phyloP scores from a whole-genome alignment of 2,888 invertebrate genomes.

The Prostheceraeus crozeri region DNA sequence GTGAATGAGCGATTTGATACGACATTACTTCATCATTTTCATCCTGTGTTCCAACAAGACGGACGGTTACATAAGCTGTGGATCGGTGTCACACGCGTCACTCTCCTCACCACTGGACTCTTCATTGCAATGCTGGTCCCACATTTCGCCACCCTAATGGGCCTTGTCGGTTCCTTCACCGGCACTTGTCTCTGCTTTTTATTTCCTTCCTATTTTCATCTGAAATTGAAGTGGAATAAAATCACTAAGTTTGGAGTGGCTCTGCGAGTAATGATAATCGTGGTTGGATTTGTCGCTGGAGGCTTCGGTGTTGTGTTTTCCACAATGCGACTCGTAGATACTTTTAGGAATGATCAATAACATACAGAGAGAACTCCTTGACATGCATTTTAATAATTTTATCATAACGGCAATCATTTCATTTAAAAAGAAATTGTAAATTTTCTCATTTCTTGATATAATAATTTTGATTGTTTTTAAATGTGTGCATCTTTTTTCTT shows the following conservation, averaged over 20 bases:
- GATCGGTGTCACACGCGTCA: slow-evolving; percentile 33
- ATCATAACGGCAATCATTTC: too few species aligned
- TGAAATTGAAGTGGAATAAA: slow-evolving; percentile 30
- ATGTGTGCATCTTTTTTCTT: too few species aligned
- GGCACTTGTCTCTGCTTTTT: slow-evolving; percentile 37
- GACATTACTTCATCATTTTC: slow-evolving; percentile 27
- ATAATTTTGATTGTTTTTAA: too few species aligned
- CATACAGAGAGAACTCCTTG: too few species aligned
- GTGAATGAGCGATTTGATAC: slow-evolving; percentile 34
- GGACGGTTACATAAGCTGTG: slow-evolving; percentile 21
- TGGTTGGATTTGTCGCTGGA: slow-evolving; percentile 3
- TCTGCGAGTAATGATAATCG: not conserved
- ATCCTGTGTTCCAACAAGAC: slow-evolving; percentile 27
- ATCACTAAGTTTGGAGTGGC: not conserved
- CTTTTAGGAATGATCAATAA: too few species aligned
- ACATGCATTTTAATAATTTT: too few species aligned
- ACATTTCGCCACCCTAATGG: slow-evolving; percentile 37
- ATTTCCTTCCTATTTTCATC: slow-evolving; percentile 34
- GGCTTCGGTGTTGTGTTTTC: not conserved
- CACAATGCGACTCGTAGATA: too few species aligned
- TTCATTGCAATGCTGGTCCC: slow-evolving; percentile 33
- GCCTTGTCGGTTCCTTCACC: slow-evolving; percentile 34
- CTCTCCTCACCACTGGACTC: slow-evolving; percentile 15
- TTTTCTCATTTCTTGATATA: too few species aligned
- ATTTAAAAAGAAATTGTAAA: too few species aligned